Base-by-base conservation (phyloP, 2,113 vertebrate genomes). In the Rhadina sibilatrix region DNA sequence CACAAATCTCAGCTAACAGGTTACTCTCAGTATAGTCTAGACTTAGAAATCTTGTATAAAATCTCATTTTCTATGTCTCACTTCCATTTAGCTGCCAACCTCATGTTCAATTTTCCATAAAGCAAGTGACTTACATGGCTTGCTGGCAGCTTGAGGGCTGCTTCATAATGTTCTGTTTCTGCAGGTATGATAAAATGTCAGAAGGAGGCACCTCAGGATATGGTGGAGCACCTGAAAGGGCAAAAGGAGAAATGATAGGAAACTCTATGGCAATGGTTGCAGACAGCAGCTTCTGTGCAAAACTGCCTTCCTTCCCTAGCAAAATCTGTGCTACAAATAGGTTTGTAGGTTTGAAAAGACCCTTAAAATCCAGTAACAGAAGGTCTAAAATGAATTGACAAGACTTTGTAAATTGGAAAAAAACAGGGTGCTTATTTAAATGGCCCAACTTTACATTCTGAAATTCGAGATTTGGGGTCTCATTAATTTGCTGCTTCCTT, bases 171-270 rank as follows among this genome's bases (percentile, higher is more conserved):
- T 99, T 98, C 46, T 97, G 97, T 95, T 98, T 98, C 94, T 99
- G 99, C 77, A 99, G 98, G 94, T 98, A 97, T 75, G 98, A 98
- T 14, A 99, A 96, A 6, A 99, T 98, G 69, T 98, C 98, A 69
- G 89, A 96, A n/a, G 98, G 97, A 9, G 97, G 94, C 59, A 99
- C 97, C 76, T 99, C 99, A 68, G 99, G 98, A 94, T 99, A 99
- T 0, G 99, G 99, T 69, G 98, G 99, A 76, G 99, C 99, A 89
- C 99, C 99, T 99, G 95, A 24, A 96, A 94, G 11, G 50, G n/a
- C 78, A 93, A 84, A 64, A 90, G 59, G 7, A 96, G 5, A 6
- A 89, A 65, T 13, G 64, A 47, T 6, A 93, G 23, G 76, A 85
- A 95, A 57, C 8, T 8, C 1, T 6, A 37, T 40, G 30, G 35